phyloP scores from a whole-genome alignment of 2,113 vertebrate species.

The Electrona antarctica region DNA sequence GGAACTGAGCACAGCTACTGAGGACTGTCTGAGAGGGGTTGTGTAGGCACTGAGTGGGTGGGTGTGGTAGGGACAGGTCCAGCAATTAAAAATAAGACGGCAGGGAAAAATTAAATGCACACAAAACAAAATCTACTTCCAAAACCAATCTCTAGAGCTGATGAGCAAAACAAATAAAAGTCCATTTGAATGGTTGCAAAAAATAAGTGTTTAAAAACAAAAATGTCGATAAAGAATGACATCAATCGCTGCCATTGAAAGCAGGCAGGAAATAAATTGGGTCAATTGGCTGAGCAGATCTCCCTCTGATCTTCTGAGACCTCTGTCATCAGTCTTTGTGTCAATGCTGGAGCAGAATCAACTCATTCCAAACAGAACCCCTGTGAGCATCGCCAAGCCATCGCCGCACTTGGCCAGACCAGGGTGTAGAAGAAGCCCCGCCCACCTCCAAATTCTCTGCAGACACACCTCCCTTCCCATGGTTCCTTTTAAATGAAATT shows the following conservation, averaged over 20 bases:
- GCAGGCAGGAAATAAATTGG: slow-evolving; percentile 14
- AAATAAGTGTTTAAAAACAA: not conserved
- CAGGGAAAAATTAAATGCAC: slow-evolving; percentile 16
- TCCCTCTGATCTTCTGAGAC: slow-evolving; percentile 32
- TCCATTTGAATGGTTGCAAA: slow-evolving; percentile 34
- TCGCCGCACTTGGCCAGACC: slow-evolving; percentile 40
- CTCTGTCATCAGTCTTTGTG: slow-evolving; percentile 42
- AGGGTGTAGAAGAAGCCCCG: slow-evolving; percentile 48
- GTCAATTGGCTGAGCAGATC: slow-evolving; percentile 28
- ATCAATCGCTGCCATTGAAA: slow-evolving; percentile 25
- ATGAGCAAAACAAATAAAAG: slow-evolving; percentile 35
- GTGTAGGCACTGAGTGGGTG: slow-evolving; percentile 73
- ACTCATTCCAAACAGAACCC: slow-evolving; percentile 67
- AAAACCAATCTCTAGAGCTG: slow-evolving; percentile 19
- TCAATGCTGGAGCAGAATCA: slow-evolving; percentile 53
- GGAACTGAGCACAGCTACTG: slow-evolving; percentile 54
- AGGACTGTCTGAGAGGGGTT: slow-evolving; percentile 57
- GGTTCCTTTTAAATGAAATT: slow-evolving; percentile 47
- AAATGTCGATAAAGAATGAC: slow-evolving; percentile 33
- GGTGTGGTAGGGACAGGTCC: slow-evolving; percentile 48
- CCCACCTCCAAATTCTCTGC: slow-evolving; percentile 64
- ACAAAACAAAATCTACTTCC: slow-evolving; percentile 33
- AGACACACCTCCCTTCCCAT: slow-evolving; percentile 60
- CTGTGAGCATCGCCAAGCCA: slow-evolving; percentile 40
- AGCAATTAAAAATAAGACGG: slow-evolving; percentile 45